Conservation (phyloP, 2,888 invertebrate species). For the Caenorhabditis sulstoni region DNA sequence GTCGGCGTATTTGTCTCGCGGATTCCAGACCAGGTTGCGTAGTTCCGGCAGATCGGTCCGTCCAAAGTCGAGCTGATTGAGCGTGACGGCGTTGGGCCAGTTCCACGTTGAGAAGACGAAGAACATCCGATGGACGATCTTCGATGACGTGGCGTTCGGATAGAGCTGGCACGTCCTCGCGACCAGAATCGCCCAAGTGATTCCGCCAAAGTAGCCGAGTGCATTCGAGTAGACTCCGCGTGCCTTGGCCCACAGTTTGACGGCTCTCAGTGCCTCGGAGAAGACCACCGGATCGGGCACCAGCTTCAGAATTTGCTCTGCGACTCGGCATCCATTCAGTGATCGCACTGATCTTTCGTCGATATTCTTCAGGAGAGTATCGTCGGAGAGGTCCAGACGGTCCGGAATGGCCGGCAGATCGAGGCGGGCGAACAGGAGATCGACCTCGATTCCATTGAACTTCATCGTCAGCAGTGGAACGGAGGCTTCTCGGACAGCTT, state of each 20-base stretch:
- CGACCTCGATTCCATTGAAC: constrained; percentile 96
- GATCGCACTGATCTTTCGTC: constrained; percentile 91
- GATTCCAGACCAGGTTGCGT: constrained; percentile 89
- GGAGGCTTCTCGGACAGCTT: constrained; percentile 97
- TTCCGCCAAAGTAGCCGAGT: constrained; percentile 93
- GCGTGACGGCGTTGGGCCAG: constrained; percentile 86
- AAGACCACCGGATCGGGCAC: constrained; percentile 96
- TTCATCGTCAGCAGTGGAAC: constrained; percentile 99
- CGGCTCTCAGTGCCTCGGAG: constrained; percentile 91
- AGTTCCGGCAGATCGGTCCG: constrained; percentile 79
- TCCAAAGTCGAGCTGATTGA: constrained; percentile 84
- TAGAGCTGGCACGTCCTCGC: constrained; percentile 98
- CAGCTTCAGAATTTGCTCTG: constrained; percentile 93
- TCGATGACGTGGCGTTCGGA: constrained; percentile 95
- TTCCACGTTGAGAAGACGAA: constrained; percentile 95
- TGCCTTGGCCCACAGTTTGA: constrained; percentile 85
- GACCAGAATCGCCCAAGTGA: constrained; percentile 99
- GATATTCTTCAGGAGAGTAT: constrained; percentile 93
- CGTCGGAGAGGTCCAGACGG: constrained; percentile 90
- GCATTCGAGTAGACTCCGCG: constrained; percentile 94
- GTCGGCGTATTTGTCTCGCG: constrained; percentile 83
- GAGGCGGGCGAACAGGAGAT: constrained; percentile 95
- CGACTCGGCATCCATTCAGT: constrained; percentile 89
- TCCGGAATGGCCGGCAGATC: constrained; percentile 93
- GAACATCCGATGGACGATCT: constrained; percentile 97